These are phyloP conservation scores for Phragmatobia fuliginosa DNA, from an alignment of 2,888 invertebrate genomes.

Conservation along the genomic window DNA sequence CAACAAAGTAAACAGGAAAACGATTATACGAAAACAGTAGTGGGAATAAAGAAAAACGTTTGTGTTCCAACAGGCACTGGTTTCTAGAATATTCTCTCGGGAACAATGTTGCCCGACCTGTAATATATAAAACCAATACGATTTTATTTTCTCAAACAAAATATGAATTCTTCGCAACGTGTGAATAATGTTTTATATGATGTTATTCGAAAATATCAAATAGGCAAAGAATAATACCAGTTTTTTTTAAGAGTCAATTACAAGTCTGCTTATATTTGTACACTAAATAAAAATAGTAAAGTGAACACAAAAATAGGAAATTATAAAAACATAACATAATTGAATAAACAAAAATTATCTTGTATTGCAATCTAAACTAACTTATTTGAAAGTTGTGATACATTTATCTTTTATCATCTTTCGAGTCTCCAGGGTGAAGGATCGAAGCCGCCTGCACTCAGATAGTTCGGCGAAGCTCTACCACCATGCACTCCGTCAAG, in stretches of 20 bases:
- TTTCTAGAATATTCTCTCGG: constrained; percentile 20
- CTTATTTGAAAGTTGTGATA: not conserved
- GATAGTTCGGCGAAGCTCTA: constrained; percentile 1
- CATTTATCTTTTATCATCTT: too few relatives aligned
- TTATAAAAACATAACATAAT: not conserved
- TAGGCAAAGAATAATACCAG: not conserved
- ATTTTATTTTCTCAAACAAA: not conserved
- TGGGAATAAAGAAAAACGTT: constrained; percentile 42
- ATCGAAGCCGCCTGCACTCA: not conserved
- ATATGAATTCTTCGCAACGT: not conserved
- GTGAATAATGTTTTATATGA: not conserved
- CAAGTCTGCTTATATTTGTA: not conserved
- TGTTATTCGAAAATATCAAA: not conserved
- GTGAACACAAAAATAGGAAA: too few relatives aligned
- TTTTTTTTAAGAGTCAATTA: not conserved
- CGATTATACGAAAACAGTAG: constrained; percentile 37
- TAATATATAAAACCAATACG: constrained; percentile 10
- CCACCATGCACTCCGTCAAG: not conserved
- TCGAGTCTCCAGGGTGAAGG: not conserved
- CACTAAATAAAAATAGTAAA: not conserved
- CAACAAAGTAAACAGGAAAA: constrained; percentile 38
- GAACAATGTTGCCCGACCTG: constrained; percentile 23
- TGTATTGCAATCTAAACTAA: not conserved
- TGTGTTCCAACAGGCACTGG: constrained; percentile 27
- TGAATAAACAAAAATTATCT: not conserved